Percentiles rank a stretch among this genome's conserved stretches.
phyloP scores from a whole-genome alignment of 2,888 invertebrate species.

The Perdita meconis region DNA sequence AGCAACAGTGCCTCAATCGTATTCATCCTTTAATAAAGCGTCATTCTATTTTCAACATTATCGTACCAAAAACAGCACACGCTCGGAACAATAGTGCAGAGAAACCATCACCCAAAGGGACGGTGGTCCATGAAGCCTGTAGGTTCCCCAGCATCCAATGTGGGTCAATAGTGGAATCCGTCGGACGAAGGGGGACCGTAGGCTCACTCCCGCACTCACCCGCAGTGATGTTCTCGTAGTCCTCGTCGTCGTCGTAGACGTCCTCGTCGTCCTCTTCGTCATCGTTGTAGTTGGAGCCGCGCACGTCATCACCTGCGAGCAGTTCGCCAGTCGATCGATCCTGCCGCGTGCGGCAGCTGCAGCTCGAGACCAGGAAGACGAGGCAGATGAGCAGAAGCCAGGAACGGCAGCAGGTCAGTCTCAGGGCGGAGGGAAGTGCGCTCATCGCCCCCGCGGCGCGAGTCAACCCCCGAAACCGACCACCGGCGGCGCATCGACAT shows the following conservation, averaged over 20 bases:
- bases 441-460: constrained; percentile 84
- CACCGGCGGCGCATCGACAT: constrained; percentile 83
- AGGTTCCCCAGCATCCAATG: background rate
- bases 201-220: constrained; percentile 75
- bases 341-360: constrained; percentile 48
- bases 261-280: constrained; percentile 75
- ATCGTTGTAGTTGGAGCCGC: constrained; percentile 67
- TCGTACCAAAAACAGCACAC: background rate
- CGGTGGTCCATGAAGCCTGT: background rate
- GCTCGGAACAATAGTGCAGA: background rate
- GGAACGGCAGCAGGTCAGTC: constrained; percentile 78
- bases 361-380: constrained; percentile 68
- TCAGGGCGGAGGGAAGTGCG: constrained; percentile 83
- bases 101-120: constrained; percentile 5
- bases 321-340: constrained; percentile 55
- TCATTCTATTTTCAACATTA: background rate
- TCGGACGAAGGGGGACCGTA: background rate
- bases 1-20: background rate
- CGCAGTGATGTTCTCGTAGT: constrained; percentile 82
- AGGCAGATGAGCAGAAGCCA: constrained; percentile 74
- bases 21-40: background rate
- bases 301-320: constrained; percentile 68
- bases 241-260: constrained; percentile 81
- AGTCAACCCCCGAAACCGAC: constrained; percentile 83
- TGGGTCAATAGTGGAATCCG: background rate